Evolutionary conservation across 2,113 vertebrate genomes (phyloP).

Genomic region (Apteryx owenii): DNA sequence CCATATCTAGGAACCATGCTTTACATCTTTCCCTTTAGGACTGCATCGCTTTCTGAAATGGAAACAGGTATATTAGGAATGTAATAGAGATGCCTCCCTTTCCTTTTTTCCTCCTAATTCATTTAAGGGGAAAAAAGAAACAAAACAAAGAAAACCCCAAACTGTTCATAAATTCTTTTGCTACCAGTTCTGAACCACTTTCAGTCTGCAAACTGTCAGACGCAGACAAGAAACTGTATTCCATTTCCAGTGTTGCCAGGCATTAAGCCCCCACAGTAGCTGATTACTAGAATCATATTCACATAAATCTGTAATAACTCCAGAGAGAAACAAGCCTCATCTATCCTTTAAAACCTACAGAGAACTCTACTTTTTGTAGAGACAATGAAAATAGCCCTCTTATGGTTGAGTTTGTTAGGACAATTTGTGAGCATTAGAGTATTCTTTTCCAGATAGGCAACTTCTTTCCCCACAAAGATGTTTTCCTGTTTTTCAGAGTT

Average conservation of each 20-base stretch:
- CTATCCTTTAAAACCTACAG: not conserved
- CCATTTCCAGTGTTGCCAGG: not conserved
- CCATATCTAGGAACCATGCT: accelerated
- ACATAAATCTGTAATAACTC: not conserved
- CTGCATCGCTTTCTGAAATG: not conserved
- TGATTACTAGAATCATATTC: not conserved
- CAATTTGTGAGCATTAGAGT: not conserved
- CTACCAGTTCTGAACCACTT: not conserved
- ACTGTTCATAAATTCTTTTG: not conserved
- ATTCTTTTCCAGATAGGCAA: not conserved
- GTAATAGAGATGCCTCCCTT: not conserved
- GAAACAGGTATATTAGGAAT: not conserved
- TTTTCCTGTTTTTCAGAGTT: not conserved
- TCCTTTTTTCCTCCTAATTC: accelerated
- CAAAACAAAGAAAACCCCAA: not conserved
- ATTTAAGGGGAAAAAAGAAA: not conserved
- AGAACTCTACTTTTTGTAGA: not conserved
- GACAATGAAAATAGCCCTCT: not conserved
- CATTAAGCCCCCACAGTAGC: not conserved
- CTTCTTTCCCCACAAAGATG: not conserved
- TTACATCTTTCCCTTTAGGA: not conserved
- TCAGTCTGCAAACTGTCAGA: not conserved
- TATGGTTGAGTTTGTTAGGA: not conserved
- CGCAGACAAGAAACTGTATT: not conserved
- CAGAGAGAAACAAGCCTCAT: not conserved